Conservation (phyloP, 2,888 invertebrate species). For the Parasteatoda lunata region DNA sequence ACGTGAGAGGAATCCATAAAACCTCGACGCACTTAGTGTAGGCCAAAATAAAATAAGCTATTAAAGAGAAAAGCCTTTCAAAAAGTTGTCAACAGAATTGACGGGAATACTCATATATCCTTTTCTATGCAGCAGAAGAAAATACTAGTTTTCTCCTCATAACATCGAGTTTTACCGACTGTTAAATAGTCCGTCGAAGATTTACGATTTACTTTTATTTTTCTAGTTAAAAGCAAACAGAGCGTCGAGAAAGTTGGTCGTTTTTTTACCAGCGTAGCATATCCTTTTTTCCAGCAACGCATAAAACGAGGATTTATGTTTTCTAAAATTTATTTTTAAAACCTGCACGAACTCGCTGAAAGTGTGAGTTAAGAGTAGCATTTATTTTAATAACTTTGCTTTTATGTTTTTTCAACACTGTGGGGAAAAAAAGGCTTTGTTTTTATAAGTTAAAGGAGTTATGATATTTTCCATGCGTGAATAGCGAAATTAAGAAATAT, state of each 20-base stretch:
- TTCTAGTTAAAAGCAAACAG: not conserved
- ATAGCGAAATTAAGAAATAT: too few species aligned
- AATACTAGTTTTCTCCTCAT: slow-evolving; percentile 29
- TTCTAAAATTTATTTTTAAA: not conserved
- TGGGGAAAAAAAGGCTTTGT: too few species aligned
- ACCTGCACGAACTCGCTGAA: not conserved
- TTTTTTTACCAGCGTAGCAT: not conserved
- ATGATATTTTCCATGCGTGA: too few species aligned
- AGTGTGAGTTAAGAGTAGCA: not conserved
- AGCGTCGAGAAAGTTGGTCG: not conserved
- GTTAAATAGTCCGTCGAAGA: slow-evolving; percentile 25
- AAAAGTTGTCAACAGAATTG: not conserved
- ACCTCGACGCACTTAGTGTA: not conserved
- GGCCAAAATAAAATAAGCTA: not conserved
- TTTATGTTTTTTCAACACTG: too few species aligned
- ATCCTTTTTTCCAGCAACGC: not conserved
- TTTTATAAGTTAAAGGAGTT: too few species aligned
- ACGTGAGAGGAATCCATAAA: not conserved
- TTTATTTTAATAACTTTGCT: too few species aligned
- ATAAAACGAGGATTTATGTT: not conserved
- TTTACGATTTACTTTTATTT: not conserved
- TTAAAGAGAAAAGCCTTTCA: not conserved
- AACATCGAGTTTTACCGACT: slow-evolving; percentile 35
- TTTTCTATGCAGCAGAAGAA: not conserved
- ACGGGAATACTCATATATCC: not conserved